A percentile compares a stretch with the other conserved stretches of the same genome.
Evolutionary conservation across 2,113 vertebrate species (phyloP).

Genomic region (Percina caprodes): DNA sequence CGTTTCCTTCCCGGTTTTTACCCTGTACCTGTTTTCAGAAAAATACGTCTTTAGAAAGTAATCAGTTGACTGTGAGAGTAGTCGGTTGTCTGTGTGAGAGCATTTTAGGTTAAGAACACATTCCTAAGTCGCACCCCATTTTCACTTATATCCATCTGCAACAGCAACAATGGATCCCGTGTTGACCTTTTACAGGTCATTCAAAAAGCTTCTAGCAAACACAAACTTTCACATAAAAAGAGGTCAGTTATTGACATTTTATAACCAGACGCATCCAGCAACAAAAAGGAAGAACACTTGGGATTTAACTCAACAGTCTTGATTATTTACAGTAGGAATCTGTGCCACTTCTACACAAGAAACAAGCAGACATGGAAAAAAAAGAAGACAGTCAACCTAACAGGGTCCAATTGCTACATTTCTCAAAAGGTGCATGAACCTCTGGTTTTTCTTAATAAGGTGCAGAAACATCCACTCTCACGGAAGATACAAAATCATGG

Average conservation of each 20-base stretch:
- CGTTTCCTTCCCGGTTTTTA: conserved; percentile 43
- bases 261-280: conserved; percentile 53
- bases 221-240: conserved; percentile 34
- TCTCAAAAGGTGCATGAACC: conserved; percentile 81
- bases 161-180: conserved; percentile 28
- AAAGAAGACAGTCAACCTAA: conserved; percentile 41
- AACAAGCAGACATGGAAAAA: conserved; percentile 57
- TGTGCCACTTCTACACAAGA: conserved; percentile 60
- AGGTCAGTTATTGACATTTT: conserved; percentile 54
- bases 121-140: conserved; percentile 28
- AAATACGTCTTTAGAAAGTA: conserved; percentile 35
- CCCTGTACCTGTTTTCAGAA: conserved; percentile 27
- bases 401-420: conserved; percentile 71
- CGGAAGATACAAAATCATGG: conserved; percentile 66
- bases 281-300: conserved; percentile 75
- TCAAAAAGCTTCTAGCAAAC: conserved; percentile 41
- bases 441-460: conserved; percentile 83
- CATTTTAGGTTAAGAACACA: conserved; percentile 38
- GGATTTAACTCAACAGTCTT: conserved; percentile 77
- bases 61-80: conserved; percentile 16
- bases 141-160: conserved; percentile 29
- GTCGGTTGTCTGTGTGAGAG: conserved; percentile 29
- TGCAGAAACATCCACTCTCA: conserved; percentile 74
- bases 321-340: conserved; percentile 77
- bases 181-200: conserved; percentile 32